phyloP scores from a whole-genome alignment of 1,140 invertebrate species.

The Hylaeus volcanicus region DNA sequence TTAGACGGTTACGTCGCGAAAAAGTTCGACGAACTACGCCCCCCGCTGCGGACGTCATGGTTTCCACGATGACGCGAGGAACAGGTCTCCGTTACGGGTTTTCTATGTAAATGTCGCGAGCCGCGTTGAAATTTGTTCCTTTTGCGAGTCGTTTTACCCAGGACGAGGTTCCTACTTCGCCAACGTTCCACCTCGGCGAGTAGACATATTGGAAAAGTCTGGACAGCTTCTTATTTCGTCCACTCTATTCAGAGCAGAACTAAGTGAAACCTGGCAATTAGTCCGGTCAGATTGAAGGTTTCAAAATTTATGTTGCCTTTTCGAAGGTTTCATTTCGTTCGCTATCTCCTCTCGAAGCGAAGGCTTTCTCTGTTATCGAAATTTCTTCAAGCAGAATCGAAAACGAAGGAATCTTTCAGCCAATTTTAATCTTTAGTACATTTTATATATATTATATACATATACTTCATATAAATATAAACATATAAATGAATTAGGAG shows the following conservation, averaged over 20 bases:
- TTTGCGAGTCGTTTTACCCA: slow-evolving; percentile 10
- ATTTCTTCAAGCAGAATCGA: no score
- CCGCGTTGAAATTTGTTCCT: not conserved
- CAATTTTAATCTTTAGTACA: no score
- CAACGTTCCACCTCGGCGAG: not conserved
- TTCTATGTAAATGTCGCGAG: slow-evolving; percentile 25
- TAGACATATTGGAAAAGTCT: not conserved
- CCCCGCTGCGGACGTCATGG: not conserved
- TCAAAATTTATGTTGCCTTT: no score
- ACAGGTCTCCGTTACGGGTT: slow-evolving; percentile 14
- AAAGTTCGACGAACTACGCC: slow-evolving; percentile 24
- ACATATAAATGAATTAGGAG: no score
- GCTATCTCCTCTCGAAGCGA: no score
- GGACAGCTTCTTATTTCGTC: not conserved
- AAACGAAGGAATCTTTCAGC: no score
- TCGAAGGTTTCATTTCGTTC: no score
- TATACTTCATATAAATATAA: no score
- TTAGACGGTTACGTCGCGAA: slow-evolving; percentile 47
- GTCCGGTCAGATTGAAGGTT: no score
- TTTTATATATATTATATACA: no score
- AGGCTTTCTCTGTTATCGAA: no score
- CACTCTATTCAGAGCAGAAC: not conserved
- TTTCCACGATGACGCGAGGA: not conserved
- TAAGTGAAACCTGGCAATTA: not conserved
- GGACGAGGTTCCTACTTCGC: not conserved